Percentiles rank a stretch among this genome's conserved stretches.
Evolutionary conservation across 2,797 vertebrate species (phyloP).

Genomic region (Poliocrania exsul): DNA sequence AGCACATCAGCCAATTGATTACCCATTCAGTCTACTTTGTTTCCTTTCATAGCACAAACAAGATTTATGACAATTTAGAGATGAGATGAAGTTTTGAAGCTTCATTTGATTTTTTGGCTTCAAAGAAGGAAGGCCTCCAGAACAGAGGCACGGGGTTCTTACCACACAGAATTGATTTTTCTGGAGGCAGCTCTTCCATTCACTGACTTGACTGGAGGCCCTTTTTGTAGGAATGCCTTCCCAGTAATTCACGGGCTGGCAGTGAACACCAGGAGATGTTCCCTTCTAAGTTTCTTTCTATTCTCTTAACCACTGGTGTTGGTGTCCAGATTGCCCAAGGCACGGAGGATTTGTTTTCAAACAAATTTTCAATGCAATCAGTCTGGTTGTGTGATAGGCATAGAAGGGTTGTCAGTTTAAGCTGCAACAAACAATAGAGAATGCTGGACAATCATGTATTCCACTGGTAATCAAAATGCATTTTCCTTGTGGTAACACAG

Average conservation of each 20-base stretch:
- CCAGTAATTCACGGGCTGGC: conserved; percentile 36
- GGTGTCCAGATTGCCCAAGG: conserved; percentile 46
- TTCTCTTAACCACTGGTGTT: rapidly evolving
- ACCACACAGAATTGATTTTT: conserved; percentile 58
- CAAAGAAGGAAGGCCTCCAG: conserved; percentile 38
- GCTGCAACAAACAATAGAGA: not conserved
- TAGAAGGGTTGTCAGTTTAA: not conserved
- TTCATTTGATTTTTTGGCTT: conserved; percentile 49
- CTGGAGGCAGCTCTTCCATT: conserved; percentile 48
- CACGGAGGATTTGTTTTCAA: not conserved
- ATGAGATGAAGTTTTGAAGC: conserved; percentile 63
- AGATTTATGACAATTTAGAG: conserved; percentile 60
- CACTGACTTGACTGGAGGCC: conserved; percentile 31
- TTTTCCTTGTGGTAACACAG: not conserved
- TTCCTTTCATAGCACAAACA: conserved; percentile 42
- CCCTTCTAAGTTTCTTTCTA: conserved; percentile 13
- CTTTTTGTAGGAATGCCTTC: conserved; percentile 30
- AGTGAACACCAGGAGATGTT: not conserved
- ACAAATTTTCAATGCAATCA: conserved; percentile 1
- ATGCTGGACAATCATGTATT: not conserved
- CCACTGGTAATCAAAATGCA: not conserved
- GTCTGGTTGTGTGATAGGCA: not conserved
- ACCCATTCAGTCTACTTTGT: conserved; percentile 7
- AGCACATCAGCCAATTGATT: conserved; percentile 3
- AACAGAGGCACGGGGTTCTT: conserved; percentile 1